Percentiles rank a stretch among this genome's conserved stretches.
phyloP scores from a whole-genome alignment of 2,113 vertebrate genomes.

The Passer montanus region DNA sequence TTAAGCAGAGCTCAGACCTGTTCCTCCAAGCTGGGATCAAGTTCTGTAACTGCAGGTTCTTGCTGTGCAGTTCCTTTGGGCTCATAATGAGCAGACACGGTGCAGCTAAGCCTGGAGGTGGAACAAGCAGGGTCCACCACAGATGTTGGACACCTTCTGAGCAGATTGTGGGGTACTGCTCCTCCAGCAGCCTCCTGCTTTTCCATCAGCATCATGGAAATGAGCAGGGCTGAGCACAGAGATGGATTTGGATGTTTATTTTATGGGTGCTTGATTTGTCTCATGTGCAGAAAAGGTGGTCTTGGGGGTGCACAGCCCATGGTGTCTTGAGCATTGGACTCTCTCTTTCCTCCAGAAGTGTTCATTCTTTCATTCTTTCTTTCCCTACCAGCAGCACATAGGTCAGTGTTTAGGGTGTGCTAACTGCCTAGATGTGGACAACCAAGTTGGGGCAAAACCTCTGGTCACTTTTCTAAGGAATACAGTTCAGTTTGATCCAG shows the following conservation, averaged over 20 bases:
- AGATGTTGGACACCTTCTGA: not conserved
- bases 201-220: not conserved
- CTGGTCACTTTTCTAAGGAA: not conserved
- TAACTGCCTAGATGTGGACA: not conserved
- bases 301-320: not conserved
- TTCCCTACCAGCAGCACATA: not conserved
- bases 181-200: not conserved
- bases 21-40: not conserved
- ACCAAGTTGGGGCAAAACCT: not conserved
- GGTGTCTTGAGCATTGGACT: not conserved
- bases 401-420: not conserved
- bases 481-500: not conserved
- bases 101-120: not conserved
- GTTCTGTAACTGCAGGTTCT: not conserved
- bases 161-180: rapidly evolving
- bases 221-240: not conserved
- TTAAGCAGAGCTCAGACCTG: not conserved
- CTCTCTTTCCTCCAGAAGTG: not conserved
- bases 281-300: not conserved
- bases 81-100: not conserved
- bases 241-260: not conserved
- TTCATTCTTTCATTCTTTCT: not conserved
- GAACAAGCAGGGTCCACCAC: not conserved
- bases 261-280: not conserved
- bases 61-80: not conserved